Conservation (phyloP, 2,888 invertebrate species). For the Ariolimax columbianus region DNA sequence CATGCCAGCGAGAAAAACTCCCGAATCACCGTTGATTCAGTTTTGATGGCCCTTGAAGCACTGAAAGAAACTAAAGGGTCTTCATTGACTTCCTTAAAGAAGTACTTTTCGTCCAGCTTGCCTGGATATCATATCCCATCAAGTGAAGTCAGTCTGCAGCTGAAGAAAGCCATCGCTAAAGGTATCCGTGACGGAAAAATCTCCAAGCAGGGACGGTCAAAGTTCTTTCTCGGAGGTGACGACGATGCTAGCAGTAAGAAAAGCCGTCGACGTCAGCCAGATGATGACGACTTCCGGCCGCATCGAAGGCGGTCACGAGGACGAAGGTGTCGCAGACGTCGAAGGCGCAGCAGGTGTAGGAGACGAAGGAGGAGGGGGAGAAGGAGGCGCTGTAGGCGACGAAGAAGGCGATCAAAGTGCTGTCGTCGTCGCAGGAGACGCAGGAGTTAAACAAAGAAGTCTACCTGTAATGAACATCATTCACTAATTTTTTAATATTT, state of each 20-base stretch:
- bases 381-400: neutral
- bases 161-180: conserved; percentile 25
- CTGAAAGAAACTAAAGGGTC: conserved; percentile 27
- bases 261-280: neutral
- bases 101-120: conserved; percentile 33
- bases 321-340: neutral
- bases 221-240: conserved; percentile 2
- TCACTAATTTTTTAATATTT: neutral
- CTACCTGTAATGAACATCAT: neutral
- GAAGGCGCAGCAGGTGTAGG: neutral
- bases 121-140: neutral
- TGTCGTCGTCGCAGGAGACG: conserved; percentile 24
- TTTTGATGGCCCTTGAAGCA: conserved; percentile 17
- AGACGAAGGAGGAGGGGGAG: neutral
- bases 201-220: conserved; percentile 5
- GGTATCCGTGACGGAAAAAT: conserved; percentile 27
- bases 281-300: conserved; percentile 13
- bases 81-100: conserved; percentile 28
- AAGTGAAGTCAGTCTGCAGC: conserved; percentile 12
- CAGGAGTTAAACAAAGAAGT: neutral
- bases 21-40: conserved; percentile 23
- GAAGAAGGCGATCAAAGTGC: neutral
- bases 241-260: conserved; percentile 26
- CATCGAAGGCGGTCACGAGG: neutral
- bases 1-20: neutral